Evolutionary conservation across 2,888 invertebrate species (phyloP).

Genomic region (Sisyra terminalis): DNA sequence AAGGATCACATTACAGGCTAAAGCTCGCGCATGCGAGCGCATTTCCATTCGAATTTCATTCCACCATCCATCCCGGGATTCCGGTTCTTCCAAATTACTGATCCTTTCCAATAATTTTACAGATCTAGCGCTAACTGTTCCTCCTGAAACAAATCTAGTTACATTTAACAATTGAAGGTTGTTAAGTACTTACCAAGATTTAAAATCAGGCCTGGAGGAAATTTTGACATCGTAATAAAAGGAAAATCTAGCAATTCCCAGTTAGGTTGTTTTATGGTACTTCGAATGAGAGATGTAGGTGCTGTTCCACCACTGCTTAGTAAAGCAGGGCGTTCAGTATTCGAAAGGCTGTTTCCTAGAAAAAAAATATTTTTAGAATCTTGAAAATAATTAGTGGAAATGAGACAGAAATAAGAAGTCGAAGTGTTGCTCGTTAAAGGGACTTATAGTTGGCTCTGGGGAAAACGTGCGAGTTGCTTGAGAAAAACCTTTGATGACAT

Average conservation of each 20-base stretch:
- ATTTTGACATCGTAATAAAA: constrained; percentile 82
- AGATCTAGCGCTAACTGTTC: constrained; percentile 67
- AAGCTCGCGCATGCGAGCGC: constrained; percentile 77
- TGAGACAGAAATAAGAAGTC: too few relatives aligned
- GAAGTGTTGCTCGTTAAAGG: too few relatives aligned
- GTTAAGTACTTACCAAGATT: constrained; percentile 50
- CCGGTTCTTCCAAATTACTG: constrained; percentile 74
- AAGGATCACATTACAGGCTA: constrained; percentile 87
- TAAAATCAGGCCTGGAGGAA: constrained; percentile 75
- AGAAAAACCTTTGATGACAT: too few relatives aligned
- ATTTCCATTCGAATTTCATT: constrained; percentile 90
- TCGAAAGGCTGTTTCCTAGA: constrained; percentile 59
- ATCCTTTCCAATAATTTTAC: constrained; percentile 70
- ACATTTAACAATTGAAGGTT: background rate
- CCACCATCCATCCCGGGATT: constrained; percentile 93
- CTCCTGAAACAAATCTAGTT: constrained; percentile 33
- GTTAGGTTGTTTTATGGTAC: constrained; percentile 56
- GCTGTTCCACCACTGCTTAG: constrained; percentile 14
- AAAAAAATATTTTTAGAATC: constrained; percentile 11
- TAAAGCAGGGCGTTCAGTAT: constrained; percentile 43
- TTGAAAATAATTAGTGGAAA: too few relatives aligned
- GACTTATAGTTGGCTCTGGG: too few relatives aligned
- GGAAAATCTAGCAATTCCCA: constrained; percentile 90
- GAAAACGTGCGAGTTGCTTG: too few relatives aligned
- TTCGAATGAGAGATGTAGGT: constrained; percentile 33